Evolutionary conservation across 2,113 vertebrate species (phyloP).

Genomic region (Struthidea cinerea): DNA sequence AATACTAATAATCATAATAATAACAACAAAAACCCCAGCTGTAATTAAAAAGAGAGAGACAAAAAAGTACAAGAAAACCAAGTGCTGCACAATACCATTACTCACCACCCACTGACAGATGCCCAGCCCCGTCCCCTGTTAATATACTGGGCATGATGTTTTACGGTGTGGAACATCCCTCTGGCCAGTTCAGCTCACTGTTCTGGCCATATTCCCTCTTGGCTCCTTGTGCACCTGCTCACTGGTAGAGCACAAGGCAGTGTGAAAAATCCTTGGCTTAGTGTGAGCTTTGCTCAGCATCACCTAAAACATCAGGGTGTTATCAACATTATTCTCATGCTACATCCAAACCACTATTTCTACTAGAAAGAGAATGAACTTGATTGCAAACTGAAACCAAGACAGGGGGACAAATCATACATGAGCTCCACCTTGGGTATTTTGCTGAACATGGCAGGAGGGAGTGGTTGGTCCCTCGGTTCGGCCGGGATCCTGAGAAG

Average conservation of each 20-base stretch:
- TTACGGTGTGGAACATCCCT: neutral
- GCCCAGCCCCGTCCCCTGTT: neutral
- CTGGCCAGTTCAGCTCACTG: neutral
- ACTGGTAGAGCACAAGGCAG: neutral
- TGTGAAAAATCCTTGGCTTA: neutral
- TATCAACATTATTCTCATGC: neutral
- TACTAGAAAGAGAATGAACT: neutral
- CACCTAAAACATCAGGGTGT: neutral
- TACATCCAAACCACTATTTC: neutral
- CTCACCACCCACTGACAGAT: neutral
- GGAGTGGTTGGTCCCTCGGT: rapidly evolving
- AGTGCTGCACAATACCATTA: neutral
- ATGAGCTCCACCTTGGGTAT: neutral
- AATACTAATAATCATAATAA: neutral
- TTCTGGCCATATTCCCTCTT: neutral
- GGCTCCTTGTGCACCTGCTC: neutral
- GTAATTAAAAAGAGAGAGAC: neutral
- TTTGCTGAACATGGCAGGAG: neutral
- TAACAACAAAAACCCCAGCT: neutral
- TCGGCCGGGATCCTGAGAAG: neutral
- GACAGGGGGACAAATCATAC: neutral
- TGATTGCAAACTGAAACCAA: neutral
- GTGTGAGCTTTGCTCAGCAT: neutral
- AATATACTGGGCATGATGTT: neutral
- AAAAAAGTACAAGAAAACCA: neutral